Evolutionary conservation across 2,113 vertebrate genomes (phyloP).

Genomic region (Sphyrna mokarran): DNA sequence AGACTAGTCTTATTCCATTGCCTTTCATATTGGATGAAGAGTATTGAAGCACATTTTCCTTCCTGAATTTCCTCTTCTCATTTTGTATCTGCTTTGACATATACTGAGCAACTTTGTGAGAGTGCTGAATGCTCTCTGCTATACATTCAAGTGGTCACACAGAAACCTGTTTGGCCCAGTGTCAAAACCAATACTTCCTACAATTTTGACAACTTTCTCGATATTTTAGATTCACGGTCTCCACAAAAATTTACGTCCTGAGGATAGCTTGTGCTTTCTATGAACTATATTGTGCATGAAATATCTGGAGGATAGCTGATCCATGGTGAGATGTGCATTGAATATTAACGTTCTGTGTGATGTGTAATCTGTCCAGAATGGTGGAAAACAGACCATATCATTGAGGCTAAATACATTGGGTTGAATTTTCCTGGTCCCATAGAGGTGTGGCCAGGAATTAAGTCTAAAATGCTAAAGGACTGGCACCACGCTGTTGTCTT

Average conservation of each 20-base stretch:
- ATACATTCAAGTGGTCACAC: too few relatives aligned
- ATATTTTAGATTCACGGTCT: neutral
- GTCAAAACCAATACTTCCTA: neutral
- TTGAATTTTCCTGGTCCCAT: too few relatives aligned
- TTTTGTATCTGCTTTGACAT: neutral
- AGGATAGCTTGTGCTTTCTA: neutral
- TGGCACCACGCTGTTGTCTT: neutral
- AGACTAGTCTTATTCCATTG: neutral
- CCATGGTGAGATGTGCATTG: neutral
- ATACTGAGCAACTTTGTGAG: neutral
- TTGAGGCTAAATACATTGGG: neutral
- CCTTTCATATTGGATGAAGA: neutral
- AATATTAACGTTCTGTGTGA: neutral
- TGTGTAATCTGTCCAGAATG: neutral
- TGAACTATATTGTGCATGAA: neutral
- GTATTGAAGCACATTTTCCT: neutral
- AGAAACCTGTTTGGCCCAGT: neutral
- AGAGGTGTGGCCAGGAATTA: too few relatives aligned
- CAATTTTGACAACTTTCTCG: neutral
- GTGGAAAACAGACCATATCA: neutral
- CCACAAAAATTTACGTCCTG: neutral
- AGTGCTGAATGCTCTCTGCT: neutral
- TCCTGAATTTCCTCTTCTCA: neutral
- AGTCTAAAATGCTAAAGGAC: too few relatives aligned
- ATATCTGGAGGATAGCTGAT: neutral